Percentiles rank a stretch among this genome's conserved stretches.
Evolutionary conservation across 2,113 vertebrate genomes (phyloP).

Genomic region (Trematomus loennbergii): DNA sequence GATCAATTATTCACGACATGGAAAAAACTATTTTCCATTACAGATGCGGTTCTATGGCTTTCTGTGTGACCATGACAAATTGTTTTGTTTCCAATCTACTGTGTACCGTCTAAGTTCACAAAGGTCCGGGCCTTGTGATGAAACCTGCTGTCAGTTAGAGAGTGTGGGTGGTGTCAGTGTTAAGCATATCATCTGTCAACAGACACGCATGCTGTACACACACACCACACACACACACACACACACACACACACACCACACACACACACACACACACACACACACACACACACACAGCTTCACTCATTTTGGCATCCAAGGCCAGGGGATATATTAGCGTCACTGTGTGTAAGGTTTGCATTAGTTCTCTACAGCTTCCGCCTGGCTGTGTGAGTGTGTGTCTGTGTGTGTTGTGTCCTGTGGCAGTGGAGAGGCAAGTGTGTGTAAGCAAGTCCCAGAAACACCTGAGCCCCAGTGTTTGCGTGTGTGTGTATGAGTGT

Average conservation of each 20-base stretch:
- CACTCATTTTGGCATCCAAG: constrained; percentile 67
- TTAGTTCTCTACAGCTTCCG: constrained; percentile 48
- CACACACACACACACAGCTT: constrained; percentile 7
- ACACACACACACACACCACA: constrained; percentile 19
- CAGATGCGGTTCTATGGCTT: constrained; percentile 16
- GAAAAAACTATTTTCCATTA: constrained; percentile 54
- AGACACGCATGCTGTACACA: constrained; percentile 28
- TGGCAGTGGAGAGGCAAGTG: constrained; percentile 67
- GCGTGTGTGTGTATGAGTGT: constrained; percentile 2
- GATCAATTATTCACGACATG: constrained; percentile 49
- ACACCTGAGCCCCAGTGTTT: constrained; percentile 72
- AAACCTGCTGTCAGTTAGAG: constrained; percentile 72
- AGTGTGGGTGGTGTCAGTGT: constrained; percentile 73
- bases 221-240: constrained; percentile 24
- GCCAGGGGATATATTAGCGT: constrained; percentile 70
- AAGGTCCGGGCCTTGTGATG: constrained; percentile 69
- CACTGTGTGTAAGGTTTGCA: constrained; percentile 62
- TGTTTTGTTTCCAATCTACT: constrained; percentile 68
- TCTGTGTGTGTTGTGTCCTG: constrained; percentile 42
- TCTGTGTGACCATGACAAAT: constrained; percentile 62
- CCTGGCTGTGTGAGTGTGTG: constrained; percentile 47
- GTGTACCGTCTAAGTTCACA: constrained; percentile 56
- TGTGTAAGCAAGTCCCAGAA: constrained; percentile 69
- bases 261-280: constrained; percentile 24
- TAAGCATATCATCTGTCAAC: constrained; percentile 73